Evolutionary conservation across 2,113 vertebrate species (phyloP).

Genomic region (Cebus imitator): DNA sequence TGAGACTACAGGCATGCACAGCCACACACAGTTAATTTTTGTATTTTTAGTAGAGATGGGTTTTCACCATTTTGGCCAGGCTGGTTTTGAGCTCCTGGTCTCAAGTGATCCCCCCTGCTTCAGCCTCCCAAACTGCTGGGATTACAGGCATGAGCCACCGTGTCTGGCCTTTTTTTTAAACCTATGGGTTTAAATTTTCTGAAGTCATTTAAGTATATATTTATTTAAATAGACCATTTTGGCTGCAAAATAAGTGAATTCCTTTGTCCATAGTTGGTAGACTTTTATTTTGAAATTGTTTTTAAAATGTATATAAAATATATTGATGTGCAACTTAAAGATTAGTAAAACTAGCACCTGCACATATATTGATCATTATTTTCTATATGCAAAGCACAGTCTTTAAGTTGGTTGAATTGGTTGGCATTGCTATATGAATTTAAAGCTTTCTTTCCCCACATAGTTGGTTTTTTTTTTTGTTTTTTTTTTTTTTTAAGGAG

Average conservation of each 20-base stretch:
- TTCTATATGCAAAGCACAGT: background rate
- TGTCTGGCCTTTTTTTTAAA: background rate
- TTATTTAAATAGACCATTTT: conserved; percentile 15
- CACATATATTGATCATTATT: background rate
- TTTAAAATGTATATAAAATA: background rate
- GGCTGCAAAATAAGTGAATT: background rate
- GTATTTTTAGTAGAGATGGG: too few species aligned
- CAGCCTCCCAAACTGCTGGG: too few species aligned
- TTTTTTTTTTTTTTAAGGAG: background rate
- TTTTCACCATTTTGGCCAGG: too few species aligned
- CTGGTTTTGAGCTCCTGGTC: too few species aligned
- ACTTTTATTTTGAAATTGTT: background rate
- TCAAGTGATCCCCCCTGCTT: too few species aligned
- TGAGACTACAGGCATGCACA: too few species aligned
- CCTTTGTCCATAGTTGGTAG: background rate
- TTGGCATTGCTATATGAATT: background rate
- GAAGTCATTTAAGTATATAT: background rate
- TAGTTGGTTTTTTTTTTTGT: background rate
- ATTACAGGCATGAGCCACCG: too few species aligned
- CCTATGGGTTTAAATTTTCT: background rate
- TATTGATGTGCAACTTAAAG: background rate
- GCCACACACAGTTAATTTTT: too few species aligned
- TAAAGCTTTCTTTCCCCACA: background rate
- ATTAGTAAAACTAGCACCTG: background rate
- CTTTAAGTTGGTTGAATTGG: background rate